Base-by-base conservation (phyloP, 2,888 invertebrate genomes). In the Pollenia angustigena region DNA sequence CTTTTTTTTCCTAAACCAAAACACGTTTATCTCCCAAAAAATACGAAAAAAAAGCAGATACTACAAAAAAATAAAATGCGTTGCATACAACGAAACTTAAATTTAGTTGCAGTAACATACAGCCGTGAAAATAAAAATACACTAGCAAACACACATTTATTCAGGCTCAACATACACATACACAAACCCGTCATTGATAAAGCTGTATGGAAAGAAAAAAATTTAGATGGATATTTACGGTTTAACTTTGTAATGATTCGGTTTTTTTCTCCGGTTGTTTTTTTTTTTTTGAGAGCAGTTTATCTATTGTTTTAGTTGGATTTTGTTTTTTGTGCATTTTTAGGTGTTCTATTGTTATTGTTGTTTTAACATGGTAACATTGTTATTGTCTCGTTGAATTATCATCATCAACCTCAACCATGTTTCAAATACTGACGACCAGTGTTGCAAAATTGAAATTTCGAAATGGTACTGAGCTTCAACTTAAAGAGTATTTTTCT, bases 321-420 rank as follows among this genome's bases (percentile, higher is more conserved):
- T 58, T 42, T n/a, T 48, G 1, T 12, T n/a, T 54, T 12, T 64
- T 56, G 12, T 10, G 14, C 14, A 16, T 11, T 72, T 48, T 14
- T 44, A 12, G 16, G 23, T 50, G 32, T 80, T 62, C 9, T 10
- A 8, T 74, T 71, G 62, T n/a, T 44, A 52, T 78, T 78, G 66
- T 74, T 84, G 58, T 80, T 79, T 74, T 75, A 68, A 69, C 60
- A 80, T 68, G 66, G 40, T 56, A 46, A 48, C 81, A 66, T 42
- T 56, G 84, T 62, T 84, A 75, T 80, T 74, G 79, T 80, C 84
- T 80, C 68, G 74, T 74, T 80, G 52, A 68, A 84, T 74, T 74
- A 84, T 84, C 58, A 68, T 75, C 75, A 82, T 52, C 68, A 75
- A 82, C 60, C 68, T 69, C 60, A 76, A 8, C 60, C 66, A 79